Evolutionary conservation across 1,140 invertebrate genomes (phyloP).

Genomic region (Solenopsis fugax): DNA sequence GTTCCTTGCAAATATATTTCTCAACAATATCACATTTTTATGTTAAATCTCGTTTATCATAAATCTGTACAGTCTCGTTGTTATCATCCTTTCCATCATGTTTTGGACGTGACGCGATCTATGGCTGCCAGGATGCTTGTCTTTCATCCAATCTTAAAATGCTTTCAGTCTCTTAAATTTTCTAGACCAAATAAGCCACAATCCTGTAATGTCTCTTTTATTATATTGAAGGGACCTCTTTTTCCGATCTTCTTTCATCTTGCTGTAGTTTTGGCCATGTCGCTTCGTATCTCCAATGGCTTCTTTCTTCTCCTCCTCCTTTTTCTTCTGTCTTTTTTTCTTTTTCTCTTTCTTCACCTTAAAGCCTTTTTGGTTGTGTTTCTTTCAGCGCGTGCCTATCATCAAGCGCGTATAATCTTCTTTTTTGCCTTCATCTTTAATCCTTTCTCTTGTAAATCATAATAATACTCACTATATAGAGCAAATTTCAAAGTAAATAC

Average conservation of each 20-base stretch:
- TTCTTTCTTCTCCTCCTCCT: not conserved
- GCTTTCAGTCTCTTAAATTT: constrained; percentile 65
- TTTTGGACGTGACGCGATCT: constrained; percentile 22
- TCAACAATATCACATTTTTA: constrained; percentile 38
- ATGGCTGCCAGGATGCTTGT: constrained; percentile 17
- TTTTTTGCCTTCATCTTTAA: constrained; percentile 14
- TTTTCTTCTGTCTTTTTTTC: constrained; percentile 8
- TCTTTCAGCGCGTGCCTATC: constrained; percentile 10
- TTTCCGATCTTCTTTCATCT: constrained; percentile 43
- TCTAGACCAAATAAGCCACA: constrained; percentile 54
- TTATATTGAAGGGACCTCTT: constrained; percentile 36
- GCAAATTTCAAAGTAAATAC: constrained; percentile 11
- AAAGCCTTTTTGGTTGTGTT: constrained; percentile 29
- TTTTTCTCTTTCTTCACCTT: constrained; percentile 8
- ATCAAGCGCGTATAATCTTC: constrained; percentile 30
- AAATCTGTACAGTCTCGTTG: constrained; percentile 16
- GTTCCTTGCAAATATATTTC: constrained; percentile 31
- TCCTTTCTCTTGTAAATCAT: constrained; percentile 24
- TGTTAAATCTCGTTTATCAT: constrained; percentile 41
- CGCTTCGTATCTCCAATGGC: constrained; percentile 12
- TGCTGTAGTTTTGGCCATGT: constrained; percentile 37
- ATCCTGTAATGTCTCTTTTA: constrained; percentile 44
- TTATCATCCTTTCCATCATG: constrained; percentile 11
- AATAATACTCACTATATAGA: not conserved
- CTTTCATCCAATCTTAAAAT: constrained; percentile 63